Evolutionary conservation across 2,888 invertebrate species (phyloP).

Genomic region (Ormyrus labotus): DNA sequence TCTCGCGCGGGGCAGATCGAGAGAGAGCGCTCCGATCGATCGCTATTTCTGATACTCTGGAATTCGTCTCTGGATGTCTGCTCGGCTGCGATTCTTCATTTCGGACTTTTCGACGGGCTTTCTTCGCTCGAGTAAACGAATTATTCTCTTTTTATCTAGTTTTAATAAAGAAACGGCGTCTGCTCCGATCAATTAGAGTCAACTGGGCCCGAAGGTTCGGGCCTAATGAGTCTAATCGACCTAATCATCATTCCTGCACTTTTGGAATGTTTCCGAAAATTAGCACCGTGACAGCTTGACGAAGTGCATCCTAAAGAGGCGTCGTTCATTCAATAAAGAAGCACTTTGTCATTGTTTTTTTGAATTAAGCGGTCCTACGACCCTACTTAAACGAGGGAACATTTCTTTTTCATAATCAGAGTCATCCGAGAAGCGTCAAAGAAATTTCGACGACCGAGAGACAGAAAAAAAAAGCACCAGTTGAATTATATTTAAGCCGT

Average conservation of each 20-base stretch:
- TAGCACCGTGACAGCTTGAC: constrained; percentile 9
- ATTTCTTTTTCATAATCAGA: not conserved
- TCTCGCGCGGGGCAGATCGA: not conserved
- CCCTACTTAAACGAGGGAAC: not conserved
- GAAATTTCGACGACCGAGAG: too few relatives aligned
- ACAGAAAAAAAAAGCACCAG: too few relatives aligned
- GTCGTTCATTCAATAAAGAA: constrained; percentile 15
- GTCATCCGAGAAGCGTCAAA: too few relatives aligned
- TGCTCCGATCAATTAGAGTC: not conserved
- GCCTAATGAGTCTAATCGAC: constrained; percentile 23
- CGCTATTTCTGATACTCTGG: too few relatives aligned
- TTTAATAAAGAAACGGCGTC: not conserved
- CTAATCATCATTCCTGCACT: constrained; percentile 10
- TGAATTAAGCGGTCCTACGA: constrained; percentile 19
- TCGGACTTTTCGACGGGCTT: too few relatives aligned
- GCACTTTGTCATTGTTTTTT: constrained; percentile 7
- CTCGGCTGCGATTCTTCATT: too few relatives aligned
- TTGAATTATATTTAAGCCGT: too few relatives aligned
- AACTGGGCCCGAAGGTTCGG: constrained; percentile 6
- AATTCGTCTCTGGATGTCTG: too few relatives aligned
- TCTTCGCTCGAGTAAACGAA: too few relatives aligned
- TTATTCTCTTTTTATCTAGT: not conserved
- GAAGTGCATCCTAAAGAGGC: constrained; percentile 1
- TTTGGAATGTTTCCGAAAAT: constrained; percentile 16
- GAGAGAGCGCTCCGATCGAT: too few relatives aligned